A percentile compares a stretch with the other conserved stretches of the same genome.
Evolutionary conservation across 2,888 invertebrate genomes (phyloP).

Genomic region (Cheilosia soror): DNA sequence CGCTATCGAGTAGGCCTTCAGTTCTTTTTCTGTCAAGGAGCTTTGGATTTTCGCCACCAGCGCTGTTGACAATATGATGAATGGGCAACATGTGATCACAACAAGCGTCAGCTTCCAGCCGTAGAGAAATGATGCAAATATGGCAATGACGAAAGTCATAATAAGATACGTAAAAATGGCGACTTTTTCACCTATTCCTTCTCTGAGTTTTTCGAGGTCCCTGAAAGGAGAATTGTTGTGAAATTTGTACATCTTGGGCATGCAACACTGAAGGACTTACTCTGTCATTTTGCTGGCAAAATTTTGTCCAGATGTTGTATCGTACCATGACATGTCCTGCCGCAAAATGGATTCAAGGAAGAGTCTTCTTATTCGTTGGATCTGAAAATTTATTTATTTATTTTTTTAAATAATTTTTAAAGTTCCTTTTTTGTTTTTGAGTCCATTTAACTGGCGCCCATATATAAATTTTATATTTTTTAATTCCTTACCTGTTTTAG

Average conservation of each 20-base stretch:
- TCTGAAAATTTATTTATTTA: too few relatives aligned
- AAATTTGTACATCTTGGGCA: neutral
- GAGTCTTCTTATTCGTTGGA: slow-evolving; percentile 86
- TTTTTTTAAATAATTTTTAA: neutral
- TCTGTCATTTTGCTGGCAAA: slow-evolving; percentile 90
- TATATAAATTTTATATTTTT: too few relatives aligned
- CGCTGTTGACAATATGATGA: slow-evolving; percentile 90
- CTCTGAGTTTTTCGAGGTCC: slow-evolving; percentile 91
- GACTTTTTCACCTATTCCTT: slow-evolving; percentile 93
- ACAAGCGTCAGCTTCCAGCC: slow-evolving; percentile 95
- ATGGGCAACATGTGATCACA: slow-evolving; percentile 90
- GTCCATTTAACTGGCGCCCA: neutral
- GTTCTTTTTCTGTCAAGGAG: slow-evolving; percentile 87
- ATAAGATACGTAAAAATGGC: slow-evolving; percentile 89
- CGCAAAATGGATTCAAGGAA: slow-evolving; percentile 88
- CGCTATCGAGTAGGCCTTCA: slow-evolving; percentile 90
- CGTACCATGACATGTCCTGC: slow-evolving; percentile 91
- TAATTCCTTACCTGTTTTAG: slow-evolving; percentile 85
- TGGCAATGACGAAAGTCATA: slow-evolving; percentile 89
- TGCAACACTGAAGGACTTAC: slow-evolving; percentile 84
- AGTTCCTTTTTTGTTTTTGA: neutral
- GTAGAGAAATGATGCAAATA: slow-evolving; percentile 89
- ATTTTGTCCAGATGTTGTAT: slow-evolving; percentile 88
- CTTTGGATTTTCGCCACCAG: slow-evolving; percentile 89
- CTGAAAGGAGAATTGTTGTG: slow-evolving; percentile 82